Evolutionary conservation across 2,888 invertebrate species (phyloP).

Genomic region (Cataglyphis albicans): DNA sequence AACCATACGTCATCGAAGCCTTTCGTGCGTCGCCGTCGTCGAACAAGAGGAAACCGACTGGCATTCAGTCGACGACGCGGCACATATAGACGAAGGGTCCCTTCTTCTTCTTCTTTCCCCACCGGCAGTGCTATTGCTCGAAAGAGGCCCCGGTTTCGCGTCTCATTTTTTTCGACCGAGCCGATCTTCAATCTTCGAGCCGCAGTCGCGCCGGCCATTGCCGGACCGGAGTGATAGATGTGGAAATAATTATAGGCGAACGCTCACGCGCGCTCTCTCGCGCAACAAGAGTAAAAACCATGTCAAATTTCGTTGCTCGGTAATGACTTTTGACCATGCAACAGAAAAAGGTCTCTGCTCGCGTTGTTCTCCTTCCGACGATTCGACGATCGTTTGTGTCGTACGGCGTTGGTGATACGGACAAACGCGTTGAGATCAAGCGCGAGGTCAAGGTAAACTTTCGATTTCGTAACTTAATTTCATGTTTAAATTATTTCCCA

Average conservation of each 20-base stretch:
- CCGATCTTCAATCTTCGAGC: slow-evolving; percentile 82
- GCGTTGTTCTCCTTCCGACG: slow-evolving; percentile 39
- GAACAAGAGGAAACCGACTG: slow-evolving; percentile 76
- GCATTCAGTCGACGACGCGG: slow-evolving; percentile 75
- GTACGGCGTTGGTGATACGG: slow-evolving; percentile 31
- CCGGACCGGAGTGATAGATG: slow-evolving; percentile 83
- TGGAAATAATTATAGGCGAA: slow-evolving; percentile 86
- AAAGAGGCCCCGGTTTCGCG: slow-evolving; percentile 79
- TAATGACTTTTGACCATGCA: slow-evolving; percentile 84
- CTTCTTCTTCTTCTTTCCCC: slow-evolving; percentile 61
- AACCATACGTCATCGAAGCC: slow-evolving; percentile 78
- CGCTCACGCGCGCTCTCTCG: slow-evolving; percentile 73
- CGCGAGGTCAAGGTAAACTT: slow-evolving; percentile 52
- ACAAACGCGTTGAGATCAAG: slow-evolving; percentile 23
- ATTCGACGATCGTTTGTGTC: slow-evolving; percentile 60
- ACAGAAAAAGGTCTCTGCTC: slow-evolving; percentile 72
- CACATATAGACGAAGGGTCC: slow-evolving; percentile 72
- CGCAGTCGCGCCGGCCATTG: slow-evolving; percentile 75
- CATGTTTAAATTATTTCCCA: background rate
- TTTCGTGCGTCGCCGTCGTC: slow-evolving; percentile 74
- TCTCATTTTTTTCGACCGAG: slow-evolving; percentile 79
- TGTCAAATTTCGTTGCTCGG: slow-evolving; percentile 83
- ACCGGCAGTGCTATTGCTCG: slow-evolving; percentile 73
- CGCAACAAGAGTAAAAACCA: slow-evolving; percentile 84
- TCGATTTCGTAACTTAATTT: slow-evolving; percentile 25